Percentiles rank a stretch among this genome's conserved stretches.
Conservation (phyloP, 2,888 invertebrate genomes). For the Rhorus exstirpatorius region DNA sequence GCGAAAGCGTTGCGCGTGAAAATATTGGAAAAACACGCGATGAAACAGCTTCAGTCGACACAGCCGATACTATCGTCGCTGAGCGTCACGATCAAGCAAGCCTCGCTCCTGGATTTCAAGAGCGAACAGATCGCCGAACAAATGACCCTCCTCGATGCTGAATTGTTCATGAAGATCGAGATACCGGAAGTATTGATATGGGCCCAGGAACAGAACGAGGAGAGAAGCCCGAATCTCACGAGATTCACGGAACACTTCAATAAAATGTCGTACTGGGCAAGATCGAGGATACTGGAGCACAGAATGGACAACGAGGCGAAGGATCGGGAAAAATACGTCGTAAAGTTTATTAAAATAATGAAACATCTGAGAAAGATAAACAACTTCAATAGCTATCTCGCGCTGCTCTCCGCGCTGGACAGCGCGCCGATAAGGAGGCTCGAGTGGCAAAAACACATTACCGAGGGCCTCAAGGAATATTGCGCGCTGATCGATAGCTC, state of each 20-base stretch:
- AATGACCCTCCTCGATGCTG: conserved; percentile 98
- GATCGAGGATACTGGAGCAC: conserved; percentile 96
- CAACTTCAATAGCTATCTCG: conserved; percentile 99
- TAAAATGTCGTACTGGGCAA: conserved; percentile 99
- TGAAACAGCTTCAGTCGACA: conserved; percentile 87
- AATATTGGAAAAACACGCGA: conserved; percentile 94
- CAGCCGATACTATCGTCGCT: conserved; percentile 86
- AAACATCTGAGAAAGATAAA: conserved; percentile 98
- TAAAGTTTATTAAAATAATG: conserved; percentile 99
- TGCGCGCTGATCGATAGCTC: conserved; percentile 98
- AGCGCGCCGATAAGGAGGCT: conserved; percentile 97
- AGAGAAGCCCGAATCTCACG: conserved; percentile 98
- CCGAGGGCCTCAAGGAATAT: conserved; percentile 97
- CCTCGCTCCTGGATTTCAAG: conserved; percentile 95
- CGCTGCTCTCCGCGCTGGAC: conserved; percentile 97
- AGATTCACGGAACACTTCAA: conserved; percentile 99
- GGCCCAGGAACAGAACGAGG: conserved; percentile 99
- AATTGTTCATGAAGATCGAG: conserved; percentile 98
- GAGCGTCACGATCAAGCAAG: conserved; percentile 88
- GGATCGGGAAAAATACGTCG: conserved; percentile 97
- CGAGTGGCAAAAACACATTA: conserved; percentile 97
- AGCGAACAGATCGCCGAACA: conserved; percentile 98
- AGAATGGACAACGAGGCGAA: conserved; percentile 91
- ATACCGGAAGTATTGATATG: conserved; percentile 98
- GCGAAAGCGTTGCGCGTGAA: conserved; percentile 96